Evolutionary conservation across 30 jellyfish, hydroid and myxozoan genomes (phyloP).

Genomic region (Cassiopea xamachana): DNA sequence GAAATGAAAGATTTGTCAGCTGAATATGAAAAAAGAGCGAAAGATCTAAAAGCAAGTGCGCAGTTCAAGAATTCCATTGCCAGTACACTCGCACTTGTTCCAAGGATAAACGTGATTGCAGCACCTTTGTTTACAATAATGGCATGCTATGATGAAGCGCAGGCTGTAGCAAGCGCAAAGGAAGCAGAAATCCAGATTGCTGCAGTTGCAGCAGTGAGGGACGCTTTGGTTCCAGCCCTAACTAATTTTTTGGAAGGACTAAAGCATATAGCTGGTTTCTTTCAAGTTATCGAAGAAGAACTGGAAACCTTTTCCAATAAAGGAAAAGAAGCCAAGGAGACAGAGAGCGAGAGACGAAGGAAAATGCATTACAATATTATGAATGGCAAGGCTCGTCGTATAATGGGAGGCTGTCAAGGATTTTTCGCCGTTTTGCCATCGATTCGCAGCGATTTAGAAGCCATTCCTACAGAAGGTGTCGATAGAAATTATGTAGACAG

Average conservation of each 20-base stretch:
- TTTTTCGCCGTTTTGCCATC: constrained; percentile 29
- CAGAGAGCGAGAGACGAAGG: constrained; percentile 17
- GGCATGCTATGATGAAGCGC: constrained; percentile 8
- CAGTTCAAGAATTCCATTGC: constrained; percentile 27
- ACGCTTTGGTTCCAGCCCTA: constrained; percentile 41
- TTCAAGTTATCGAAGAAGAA: constrained; percentile 7
- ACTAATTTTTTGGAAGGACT: constrained; percentile 12
- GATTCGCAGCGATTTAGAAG: constrained; percentile 2
- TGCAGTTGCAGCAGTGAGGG: not conserved
- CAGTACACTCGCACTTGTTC: constrained; percentile 40
- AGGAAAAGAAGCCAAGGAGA: constrained; percentile 8
- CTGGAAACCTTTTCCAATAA: not conserved
- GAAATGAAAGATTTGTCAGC: constrained; percentile 54
- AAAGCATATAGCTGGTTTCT: constrained; percentile 37
- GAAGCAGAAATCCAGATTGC: not conserved
- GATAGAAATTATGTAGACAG: constrained; percentile 32
- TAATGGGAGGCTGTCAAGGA: not conserved
- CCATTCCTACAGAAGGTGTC: constrained; percentile 26
- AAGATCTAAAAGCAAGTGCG: constrained; percentile 8
- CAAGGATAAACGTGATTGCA: constrained; percentile 34
- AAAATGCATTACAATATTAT: constrained; percentile 21
- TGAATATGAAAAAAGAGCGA: constrained; percentile 23
- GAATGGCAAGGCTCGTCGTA: constrained; percentile 13
- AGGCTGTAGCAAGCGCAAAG: not conserved
- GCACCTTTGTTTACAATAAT: constrained; percentile 1